Conservation (phyloP, 37 sponge, comb jelly and placozoan genomes). For the Ianthella basta region DNA sequence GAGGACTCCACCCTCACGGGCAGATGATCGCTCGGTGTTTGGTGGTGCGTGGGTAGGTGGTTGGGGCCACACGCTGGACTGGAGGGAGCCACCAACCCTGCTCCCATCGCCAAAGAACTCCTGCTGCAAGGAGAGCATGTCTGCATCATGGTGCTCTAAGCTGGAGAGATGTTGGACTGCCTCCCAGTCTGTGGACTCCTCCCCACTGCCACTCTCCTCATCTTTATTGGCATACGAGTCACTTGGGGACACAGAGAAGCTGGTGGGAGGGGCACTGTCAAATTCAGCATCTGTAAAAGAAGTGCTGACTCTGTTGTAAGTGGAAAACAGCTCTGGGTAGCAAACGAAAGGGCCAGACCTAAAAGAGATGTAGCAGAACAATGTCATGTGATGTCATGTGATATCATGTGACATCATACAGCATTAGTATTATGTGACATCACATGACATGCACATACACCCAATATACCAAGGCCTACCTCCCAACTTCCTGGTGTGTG, state of each 20-base stretch:
- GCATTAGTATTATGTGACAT: background rate
- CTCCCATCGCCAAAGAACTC: background rate
- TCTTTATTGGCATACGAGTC: background rate
- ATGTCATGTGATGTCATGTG: background rate
- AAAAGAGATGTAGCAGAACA: background rate
- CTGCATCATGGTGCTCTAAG: background rate
- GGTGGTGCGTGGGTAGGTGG: background rate
- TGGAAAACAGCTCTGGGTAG: slow-evolving; percentile 45
- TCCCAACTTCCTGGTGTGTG: slow-evolving; percentile 66
- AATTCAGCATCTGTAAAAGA: background rate
- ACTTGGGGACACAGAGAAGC: background rate
- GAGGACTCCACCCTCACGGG: background rate
- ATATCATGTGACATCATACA: background rate
- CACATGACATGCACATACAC: background rate
- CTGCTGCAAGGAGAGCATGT: background rate
- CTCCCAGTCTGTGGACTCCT: slow-evolving; percentile 4
- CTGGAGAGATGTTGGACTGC: background rate
- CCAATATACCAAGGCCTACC: slow-evolving; percentile 32
- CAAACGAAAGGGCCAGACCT: slow-evolving; percentile 63
- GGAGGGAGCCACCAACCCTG: too few relatives aligned
- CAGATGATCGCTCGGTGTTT: background rate
- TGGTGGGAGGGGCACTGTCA: slow-evolving; percentile 42
- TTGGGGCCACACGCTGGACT: too few relatives aligned
- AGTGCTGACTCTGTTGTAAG: background rate
- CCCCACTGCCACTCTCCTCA: background rate